Percentiles rank a stretch among this genome's conserved stretches.
These are phyloP conservation scores for Sceloporus undulatus DNA, from an alignment of 2,113 vertebrate species.

Conservation along the genomic window DNA sequence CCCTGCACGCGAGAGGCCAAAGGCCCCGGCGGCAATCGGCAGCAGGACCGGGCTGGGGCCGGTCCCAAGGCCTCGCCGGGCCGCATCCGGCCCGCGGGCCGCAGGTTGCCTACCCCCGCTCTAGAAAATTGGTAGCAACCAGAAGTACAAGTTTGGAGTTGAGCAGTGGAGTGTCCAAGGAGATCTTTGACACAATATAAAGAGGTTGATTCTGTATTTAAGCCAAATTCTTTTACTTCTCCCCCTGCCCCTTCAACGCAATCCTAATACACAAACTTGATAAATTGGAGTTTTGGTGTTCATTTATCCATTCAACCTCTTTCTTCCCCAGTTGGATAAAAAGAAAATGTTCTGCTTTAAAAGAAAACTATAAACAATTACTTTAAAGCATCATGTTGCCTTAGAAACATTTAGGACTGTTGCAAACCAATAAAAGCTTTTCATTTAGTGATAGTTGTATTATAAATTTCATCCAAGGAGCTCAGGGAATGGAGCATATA, in stretches of 20 bases:
- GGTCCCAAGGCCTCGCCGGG: too few species aligned
- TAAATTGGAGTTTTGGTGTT: background rate
- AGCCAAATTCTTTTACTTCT: background rate
- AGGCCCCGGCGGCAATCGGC: too few species aligned
- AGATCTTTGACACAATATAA: constrained; percentile 9
- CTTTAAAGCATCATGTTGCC: background rate
- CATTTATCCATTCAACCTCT: background rate
- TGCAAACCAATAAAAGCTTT: background rate
- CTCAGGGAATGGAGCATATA: background rate
- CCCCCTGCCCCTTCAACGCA: background rate
- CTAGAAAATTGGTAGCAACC: constrained; percentile 28
- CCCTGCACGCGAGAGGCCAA: too few species aligned
- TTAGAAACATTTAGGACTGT: background rate
- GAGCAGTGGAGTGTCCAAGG: background rate
- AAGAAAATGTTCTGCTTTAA: too few species aligned
- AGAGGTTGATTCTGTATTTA: background rate
- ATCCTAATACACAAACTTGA: background rate
- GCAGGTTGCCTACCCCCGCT: too few species aligned
- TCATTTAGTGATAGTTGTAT: background rate
- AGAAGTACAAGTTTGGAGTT: background rate
- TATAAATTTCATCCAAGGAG: background rate
- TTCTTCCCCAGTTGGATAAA: too few species aligned
- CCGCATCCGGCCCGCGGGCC: too few species aligned
- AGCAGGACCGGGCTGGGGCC: too few species aligned
- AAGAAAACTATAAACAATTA: background rate